Evolutionary conservation across 2,797 vertebrate genomes (phyloP).

Genomic region (Spondyliosoma cantharus): DNA sequence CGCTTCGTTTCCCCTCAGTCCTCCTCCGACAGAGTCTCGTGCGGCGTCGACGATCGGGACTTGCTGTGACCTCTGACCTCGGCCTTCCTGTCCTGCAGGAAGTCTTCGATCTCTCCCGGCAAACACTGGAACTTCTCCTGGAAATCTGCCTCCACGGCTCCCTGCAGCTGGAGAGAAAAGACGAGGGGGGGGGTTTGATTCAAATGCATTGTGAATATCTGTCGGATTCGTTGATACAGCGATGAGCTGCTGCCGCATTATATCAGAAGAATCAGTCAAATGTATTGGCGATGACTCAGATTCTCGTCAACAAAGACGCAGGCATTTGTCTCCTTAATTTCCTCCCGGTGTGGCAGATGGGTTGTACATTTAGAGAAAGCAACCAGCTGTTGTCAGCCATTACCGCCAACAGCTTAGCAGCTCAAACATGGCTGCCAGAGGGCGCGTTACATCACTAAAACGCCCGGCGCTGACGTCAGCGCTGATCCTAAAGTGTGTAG

Average conservation of each 20-base stretch:
- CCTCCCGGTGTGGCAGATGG: slow-evolving; percentile 29
- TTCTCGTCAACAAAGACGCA: slow-evolving; percentile 16
- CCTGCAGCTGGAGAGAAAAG: slow-evolving; percentile 88
- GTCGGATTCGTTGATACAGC: background rate
- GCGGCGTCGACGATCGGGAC: slow-evolving; percentile 82
- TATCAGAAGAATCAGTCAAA: background rate
- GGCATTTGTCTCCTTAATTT: background rate
- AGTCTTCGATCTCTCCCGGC: slow-evolving; percentile 96
- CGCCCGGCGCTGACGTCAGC: slow-evolving; percentile 3
- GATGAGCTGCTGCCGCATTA: background rate
- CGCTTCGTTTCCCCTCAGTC: slow-evolving; percentile 66
- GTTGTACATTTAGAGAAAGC: background rate
- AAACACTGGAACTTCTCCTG: slow-evolving; percentile 97
- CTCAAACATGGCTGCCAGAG: slow-evolving; percentile 45
- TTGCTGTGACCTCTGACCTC: slow-evolving; percentile 90
- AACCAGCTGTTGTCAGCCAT: slow-evolving; percentile 39
- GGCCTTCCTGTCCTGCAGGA: slow-evolving; percentile 92
- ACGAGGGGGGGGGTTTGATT: background rate
- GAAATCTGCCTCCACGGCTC: slow-evolving; percentile 93
- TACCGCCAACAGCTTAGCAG: slow-evolving; percentile 27
- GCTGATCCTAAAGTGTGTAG: slow-evolving; percentile 22
- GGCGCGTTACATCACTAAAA: slow-evolving; percentile 29
- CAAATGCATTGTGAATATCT: background rate
- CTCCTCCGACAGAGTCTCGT: slow-evolving; percentile 90
- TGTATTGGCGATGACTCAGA: background rate